Conservation (phyloP, 2,113 vertebrate genomes). For the Holacanthus passer region DNA sequence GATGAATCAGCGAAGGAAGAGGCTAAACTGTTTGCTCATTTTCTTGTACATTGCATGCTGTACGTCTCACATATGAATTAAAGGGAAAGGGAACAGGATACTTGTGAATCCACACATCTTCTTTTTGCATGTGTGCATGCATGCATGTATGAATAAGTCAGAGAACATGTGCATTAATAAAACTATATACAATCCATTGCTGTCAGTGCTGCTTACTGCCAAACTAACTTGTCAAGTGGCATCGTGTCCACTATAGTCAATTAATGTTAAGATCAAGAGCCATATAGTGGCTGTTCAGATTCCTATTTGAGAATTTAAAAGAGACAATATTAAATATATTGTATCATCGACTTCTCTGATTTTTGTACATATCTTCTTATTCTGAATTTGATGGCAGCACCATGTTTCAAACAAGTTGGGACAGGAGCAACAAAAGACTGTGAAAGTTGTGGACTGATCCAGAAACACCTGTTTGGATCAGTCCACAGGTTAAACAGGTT, state of each 20-base stretch:
- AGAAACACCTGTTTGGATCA: too few species aligned
- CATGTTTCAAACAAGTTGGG: too few species aligned
- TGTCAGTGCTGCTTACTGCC: not conserved
- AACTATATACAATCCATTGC: not conserved
- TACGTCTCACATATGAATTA: not conserved
- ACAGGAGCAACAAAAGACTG: too few species aligned
- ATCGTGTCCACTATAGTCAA: conserved; percentile 28
- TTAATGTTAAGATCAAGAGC: conserved; percentile 26
- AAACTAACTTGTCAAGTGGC: conserved; percentile 49
- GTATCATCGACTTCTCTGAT: too few species aligned
- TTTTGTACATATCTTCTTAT: too few species aligned
- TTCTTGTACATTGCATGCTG: not conserved
- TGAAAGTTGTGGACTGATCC: too few species aligned
- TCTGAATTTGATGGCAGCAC: too few species aligned
- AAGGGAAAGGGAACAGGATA: not conserved
- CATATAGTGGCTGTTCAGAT: not conserved
- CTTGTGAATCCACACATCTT: not conserved
- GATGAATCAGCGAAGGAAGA: conserved; percentile 53
- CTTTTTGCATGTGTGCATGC: not conserved
- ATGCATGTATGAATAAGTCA: not conserved
- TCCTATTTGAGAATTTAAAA: conserved; percentile 6
- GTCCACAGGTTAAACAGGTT: too few species aligned
- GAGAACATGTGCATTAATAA: conserved; percentile 11
- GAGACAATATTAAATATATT: too few species aligned
- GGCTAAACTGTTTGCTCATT: conserved; percentile 7